Base-by-base conservation (phyloP, 2,113 vertebrate genomes). In the Taurulus bubalis region DNA sequence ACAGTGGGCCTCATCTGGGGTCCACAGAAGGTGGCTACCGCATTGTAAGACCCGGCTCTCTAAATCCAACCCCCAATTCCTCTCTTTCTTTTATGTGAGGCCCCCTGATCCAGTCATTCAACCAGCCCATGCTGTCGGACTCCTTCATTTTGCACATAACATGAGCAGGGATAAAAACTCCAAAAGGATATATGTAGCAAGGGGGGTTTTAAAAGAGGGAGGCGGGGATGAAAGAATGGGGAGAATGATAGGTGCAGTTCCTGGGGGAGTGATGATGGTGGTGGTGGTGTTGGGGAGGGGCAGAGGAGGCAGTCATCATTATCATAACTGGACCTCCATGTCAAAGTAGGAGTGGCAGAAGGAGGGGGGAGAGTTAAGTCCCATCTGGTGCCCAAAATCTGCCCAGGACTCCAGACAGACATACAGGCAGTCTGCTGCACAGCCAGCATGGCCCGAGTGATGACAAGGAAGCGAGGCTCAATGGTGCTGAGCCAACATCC, bases 301-400 rank as follows among this genome's bases (percentile, higher is more conserved):
- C 59, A 67, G 65, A 47, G 38, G 72, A 79, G 68, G 69, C 72
- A 82, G 79, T 59, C 76, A 87, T 90, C 88, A 90, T 90, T 90
- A 89, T 92, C 88, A 90, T 91, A 89, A 93, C 87, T 79, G 75
- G 87, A 88, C 80, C 83, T 82, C 83, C 77, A 74, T 90, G 89
- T 88, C 85, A 78, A 80, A 85, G 82, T 42, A 85, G 80, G 77
- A 87, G 89, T 64, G 76, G 70, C 58, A 74, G 74, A 32, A 75
- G 62, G 73, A 49, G 70, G 49, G 72, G 75, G 59, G 73, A 10
- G 55, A 36, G 78, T 64, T 85, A 86, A 89, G 79, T 87, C 81
- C 93, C 92, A 92, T 94, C 90, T 93, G 92, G 90, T 91, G 86
- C 90, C 92, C 91, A 87, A 88, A 90, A 85, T 88, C 91, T 91